Percentiles rank a stretch among this genome's conserved stretches.
These are phyloP conservation scores for Leptopilina syphax DNA, from an alignment of 2,888 invertebrate species.

Conservation along the genomic window DNA sequence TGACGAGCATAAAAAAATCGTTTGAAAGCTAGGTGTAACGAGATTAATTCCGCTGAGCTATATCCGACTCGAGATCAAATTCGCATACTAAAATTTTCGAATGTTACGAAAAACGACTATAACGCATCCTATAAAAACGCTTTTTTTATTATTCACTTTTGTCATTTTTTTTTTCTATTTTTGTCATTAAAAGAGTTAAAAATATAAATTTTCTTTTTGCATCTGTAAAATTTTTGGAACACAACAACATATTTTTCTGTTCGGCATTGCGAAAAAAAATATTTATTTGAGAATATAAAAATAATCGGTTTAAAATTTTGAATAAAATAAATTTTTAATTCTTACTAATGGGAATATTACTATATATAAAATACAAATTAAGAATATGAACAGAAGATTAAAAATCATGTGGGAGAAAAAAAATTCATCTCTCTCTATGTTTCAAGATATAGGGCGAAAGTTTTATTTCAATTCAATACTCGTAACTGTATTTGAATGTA, in stretches of 20 bases:
- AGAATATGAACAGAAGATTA: no score
- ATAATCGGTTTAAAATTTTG: no score
- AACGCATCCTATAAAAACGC: background rate
- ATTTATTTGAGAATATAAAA: no score
- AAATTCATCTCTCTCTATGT: no score
- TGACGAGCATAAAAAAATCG: constrained; percentile 29
- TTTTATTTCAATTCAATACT: constrained; percentile 20
- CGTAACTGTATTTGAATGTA: constrained; percentile 21
- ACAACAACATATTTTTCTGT: no score
- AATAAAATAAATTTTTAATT: no score
- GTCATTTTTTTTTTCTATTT: background rate
- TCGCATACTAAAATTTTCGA: constrained; percentile 4
- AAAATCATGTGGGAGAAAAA: no score
- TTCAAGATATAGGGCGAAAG: background rate
- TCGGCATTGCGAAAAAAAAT: no score
- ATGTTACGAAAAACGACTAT: background rate
- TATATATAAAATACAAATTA: no score
- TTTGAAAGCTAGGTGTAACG: constrained; percentile 25
- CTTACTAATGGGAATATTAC: no score
- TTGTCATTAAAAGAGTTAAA: background rate
- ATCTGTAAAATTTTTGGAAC: no score
- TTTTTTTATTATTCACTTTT: background rate
- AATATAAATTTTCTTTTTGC: background rate
- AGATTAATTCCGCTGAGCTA: constrained; percentile 24
- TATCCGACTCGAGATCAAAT: constrained; percentile 8